Evolutionary conservation across 2,113 vertebrate genomes (phyloP), one percentile per base, ranked within the genome.

Genomic region (Kryptolebias marmoratus): DNA sequence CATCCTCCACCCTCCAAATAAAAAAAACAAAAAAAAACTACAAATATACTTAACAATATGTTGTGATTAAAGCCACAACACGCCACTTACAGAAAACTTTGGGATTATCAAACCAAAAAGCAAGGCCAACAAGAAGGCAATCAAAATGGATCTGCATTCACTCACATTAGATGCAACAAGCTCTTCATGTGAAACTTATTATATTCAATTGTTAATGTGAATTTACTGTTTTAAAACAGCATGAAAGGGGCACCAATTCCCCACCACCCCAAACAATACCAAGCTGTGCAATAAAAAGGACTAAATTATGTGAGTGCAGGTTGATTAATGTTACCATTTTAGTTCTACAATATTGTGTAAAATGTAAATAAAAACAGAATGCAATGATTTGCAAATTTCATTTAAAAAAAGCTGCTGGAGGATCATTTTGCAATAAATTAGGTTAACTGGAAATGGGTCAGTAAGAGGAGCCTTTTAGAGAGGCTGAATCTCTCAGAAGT

Each of bases 71-170:
- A 73, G 57, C 60, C 70, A 80, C 52, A 36, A 75, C 75, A 88
- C 71, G 87, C 68, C 82, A 81, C 62, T 62, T 68, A 90, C 81
- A 87, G 57, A 55, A 85, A 63, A 79, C 73, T 67, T 70, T 54
- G 58, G 75, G 73, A 71, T 64, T 72, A 54, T 85, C 64, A 80
- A 89, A 87, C 87, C 84, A 92, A 89, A 81, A 76, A 36, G 80
- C 83, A 89, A 85, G 79, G 78, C 77, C 75, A 87, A 87, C 81
- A 80, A 84, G 87, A 77, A 75, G 68, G 88, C 68, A 91, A 85
- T 82, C 71, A 55, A 53, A 47, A 62, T 85, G 75, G 69, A 90
- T 92, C 89, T 91, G 91, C 91, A 93, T 92, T 92, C 91, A 93
- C 83, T 70, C 69, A 57, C 61, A 16, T 71, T 68, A 83, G 64